Percentiles rank a stretch among this genome's conserved stretches.
Conservation (phyloP, 2,113 vertebrate species). For the Psilopogon haemacephalus region DNA sequence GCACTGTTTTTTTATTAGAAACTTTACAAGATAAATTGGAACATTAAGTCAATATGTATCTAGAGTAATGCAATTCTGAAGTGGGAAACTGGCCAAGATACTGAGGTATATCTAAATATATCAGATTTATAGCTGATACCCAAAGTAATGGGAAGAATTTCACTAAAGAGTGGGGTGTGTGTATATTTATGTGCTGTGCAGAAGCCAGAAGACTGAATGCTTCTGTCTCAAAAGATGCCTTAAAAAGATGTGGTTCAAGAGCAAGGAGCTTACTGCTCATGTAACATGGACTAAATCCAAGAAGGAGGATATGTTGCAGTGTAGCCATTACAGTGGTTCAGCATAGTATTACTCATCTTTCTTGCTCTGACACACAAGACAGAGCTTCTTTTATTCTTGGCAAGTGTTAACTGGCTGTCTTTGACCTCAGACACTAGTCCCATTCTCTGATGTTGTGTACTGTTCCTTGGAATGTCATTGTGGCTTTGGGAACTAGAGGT, state of each 20-base stretch:
- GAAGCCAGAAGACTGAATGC: not conserved
- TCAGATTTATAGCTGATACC: not conserved
- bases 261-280: not conserved
- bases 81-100: not conserved
- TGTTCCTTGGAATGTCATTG: not conserved
- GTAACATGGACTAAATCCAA: not conserved
- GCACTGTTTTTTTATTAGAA: not conserved
- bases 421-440: not conserved
- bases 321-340: not conserved
- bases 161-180: fast-evolving
- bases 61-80: not conserved
- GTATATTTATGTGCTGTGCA: not conserved
- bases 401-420: not conserved
- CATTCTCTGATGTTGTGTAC: not conserved
- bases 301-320: not conserved
- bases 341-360: not conserved
- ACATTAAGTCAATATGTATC: not conserved
- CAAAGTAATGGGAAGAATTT: not conserved
- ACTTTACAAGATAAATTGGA: not conserved
- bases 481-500: not conserved
- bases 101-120: not conserved
- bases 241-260: not conserved
- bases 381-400: not conserved
- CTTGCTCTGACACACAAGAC: not conserved
- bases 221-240: not conserved